These are phyloP conservation scores for Sinotaia quadrata DNA, from an alignment of 2,888 invertebrate species.

Conservation along the genomic window DNA sequence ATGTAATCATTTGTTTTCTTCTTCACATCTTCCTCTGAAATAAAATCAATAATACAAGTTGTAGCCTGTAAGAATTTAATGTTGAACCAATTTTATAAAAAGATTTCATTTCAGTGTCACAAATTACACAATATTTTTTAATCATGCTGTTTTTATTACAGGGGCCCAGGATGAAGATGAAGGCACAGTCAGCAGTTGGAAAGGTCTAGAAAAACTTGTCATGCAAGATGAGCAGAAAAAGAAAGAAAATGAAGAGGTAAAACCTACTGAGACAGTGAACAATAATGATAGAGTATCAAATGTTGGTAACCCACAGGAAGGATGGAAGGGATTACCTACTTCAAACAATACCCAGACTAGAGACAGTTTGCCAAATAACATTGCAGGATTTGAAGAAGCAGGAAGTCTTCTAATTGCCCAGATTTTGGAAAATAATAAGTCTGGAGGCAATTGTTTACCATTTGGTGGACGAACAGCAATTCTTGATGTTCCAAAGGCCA, in stretches of 20 bases:
- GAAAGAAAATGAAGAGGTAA: not conserved
- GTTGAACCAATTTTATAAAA: too few species aligned
- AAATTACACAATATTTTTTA: too few species aligned
- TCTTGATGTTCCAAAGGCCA: too few species aligned
- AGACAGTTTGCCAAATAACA: not conserved
- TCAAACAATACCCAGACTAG: not conserved
- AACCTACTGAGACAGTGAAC: not conserved
- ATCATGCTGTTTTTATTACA: too few species aligned
- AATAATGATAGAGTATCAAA: not conserved
- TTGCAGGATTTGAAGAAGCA: not conserved
- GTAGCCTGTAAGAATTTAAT: too few species aligned
- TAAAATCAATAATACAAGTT: too few species aligned
- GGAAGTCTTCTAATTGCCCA: conserved; percentile 9
- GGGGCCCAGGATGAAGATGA: conserved; percentile 27
- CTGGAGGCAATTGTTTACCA: conserved; percentile 28
- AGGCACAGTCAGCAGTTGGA: conserved; percentile 26
- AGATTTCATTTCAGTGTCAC: too few species aligned
- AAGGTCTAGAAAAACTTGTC: conserved; percentile 17
- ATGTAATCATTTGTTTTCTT: too few species aligned
- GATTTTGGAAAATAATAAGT: conserved; percentile 8
- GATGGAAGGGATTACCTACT: too few species aligned
- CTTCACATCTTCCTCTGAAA: too few species aligned
- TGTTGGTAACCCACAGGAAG: not conserved
- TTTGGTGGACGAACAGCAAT: conserved; percentile 37
- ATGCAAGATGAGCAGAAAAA: conserved; percentile 1